A percentile compares a stretch with the other conserved stretches of the same genome.
Evolutionary conservation across 2,888 invertebrate species (phyloP).

Genomic region (Ferrisia virgata): DNA sequence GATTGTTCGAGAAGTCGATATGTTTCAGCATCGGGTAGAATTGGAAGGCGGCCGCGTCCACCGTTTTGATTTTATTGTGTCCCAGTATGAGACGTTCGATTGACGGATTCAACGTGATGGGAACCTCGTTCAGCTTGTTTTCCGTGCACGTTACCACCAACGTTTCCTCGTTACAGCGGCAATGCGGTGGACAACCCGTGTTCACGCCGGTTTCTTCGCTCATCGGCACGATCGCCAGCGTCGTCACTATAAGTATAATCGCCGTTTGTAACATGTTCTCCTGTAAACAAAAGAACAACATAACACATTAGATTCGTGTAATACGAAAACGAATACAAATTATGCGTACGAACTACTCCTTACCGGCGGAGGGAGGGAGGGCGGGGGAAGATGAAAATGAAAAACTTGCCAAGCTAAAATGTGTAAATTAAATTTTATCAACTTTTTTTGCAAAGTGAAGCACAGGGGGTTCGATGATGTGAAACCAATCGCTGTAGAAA

Average conservation of each 20-base stretch:
- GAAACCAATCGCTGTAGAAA: no score
- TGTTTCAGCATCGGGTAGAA: slow-evolving; percentile 84
- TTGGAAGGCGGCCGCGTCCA: slow-evolving; percentile 75
- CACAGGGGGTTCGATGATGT: no score
- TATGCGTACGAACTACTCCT: no score
- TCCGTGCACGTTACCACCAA: slow-evolving; percentile 81
- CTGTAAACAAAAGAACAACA: neutral
- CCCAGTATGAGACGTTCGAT: slow-evolving; percentile 79
- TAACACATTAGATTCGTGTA: neutral
- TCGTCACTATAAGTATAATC: slow-evolving; percentile 45
- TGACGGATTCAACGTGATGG: slow-evolving; percentile 86
- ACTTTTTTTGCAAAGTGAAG: no score
- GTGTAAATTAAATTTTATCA: no score
- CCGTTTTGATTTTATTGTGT: slow-evolving; percentile 81
- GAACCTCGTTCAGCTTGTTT: slow-evolving; percentile 82
- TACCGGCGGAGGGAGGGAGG: no score
- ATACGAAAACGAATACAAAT: no score
- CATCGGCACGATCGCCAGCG: slow-evolving; percentile 28
- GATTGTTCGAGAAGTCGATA: slow-evolving; percentile 79
- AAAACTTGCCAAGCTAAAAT: no score
- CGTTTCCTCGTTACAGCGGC: slow-evolving; percentile 85
- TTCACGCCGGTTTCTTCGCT: slow-evolving; percentile 51
- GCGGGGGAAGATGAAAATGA: no score
- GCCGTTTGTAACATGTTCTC: slow-evolving; percentile 39
- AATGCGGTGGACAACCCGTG: slow-evolving; percentile 81